phyloP scores from a whole-genome alignment of 2,888 invertebrate genomes.

The Sinotaia quadrata region DNA sequence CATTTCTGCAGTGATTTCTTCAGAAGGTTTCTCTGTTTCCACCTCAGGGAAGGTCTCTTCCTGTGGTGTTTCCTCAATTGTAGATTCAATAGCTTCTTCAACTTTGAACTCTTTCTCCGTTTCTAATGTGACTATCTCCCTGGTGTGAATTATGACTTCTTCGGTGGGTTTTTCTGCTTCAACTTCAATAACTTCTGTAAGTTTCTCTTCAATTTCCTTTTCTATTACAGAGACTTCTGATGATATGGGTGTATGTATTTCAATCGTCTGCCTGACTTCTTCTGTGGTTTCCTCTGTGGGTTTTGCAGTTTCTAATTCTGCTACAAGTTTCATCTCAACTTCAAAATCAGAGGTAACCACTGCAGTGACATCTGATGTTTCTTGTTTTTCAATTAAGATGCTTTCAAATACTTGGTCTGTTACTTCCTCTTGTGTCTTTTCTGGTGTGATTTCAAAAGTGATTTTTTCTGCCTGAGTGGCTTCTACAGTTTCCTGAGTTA shows the following conservation, averaged over 20 bases:
- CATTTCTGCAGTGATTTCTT: conserved; percentile 45
- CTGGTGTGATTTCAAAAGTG: conserved; percentile 34
- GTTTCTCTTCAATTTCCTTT: conserved; percentile 41
- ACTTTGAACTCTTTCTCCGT: conserved; percentile 33
- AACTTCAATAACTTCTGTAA: conserved; percentile 30
- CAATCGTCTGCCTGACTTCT: conserved; percentile 30
- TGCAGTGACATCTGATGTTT: conserved; percentile 23
- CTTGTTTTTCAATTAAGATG: conserved; percentile 18
- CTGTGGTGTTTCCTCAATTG: conserved; percentile 34
- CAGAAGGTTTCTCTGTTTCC: conserved; percentile 36
- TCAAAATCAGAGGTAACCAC: conserved; percentile 3
- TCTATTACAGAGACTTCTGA: conserved; percentile 36
- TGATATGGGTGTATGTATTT: conserved; percentile 24
- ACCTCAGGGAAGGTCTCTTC: conserved; percentile 24
- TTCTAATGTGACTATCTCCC: conserved; percentile 23
- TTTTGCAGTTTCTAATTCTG: conserved; percentile 33
- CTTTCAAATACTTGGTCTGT: conserved; percentile 20
- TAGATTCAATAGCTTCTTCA: conserved; percentile 27
- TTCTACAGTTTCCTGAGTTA: conserved; percentile 26
- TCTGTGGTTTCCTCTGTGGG: conserved; percentile 38
- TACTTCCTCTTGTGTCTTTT: conserved; percentile 31
- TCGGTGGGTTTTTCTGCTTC: conserved; percentile 40
- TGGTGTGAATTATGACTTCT: conserved; percentile 33
- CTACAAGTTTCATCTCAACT: not conserved
- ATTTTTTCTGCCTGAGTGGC: conserved; percentile 30